These are phyloP conservation scores for Drosophila rufa DNA, from an alignment of 1,140 invertebrate genomes.

Conservation along the genomic window DNA sequence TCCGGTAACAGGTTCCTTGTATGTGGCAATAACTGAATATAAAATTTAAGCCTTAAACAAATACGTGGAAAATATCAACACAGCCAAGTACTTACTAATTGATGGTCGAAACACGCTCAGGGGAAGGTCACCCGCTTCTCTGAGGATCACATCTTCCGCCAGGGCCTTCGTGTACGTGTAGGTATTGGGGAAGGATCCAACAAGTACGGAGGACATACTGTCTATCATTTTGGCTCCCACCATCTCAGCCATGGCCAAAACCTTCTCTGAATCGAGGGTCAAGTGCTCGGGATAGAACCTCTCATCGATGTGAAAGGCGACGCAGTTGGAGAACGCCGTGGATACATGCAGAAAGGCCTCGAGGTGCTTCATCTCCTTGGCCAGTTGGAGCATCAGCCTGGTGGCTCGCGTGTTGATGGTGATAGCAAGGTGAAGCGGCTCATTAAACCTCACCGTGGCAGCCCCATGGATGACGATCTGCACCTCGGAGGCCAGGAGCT, in stretches of 20 bases:
- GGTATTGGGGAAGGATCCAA: conserved; percentile 92
- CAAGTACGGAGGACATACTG: conserved; percentile 88
- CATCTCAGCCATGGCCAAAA: conserved; percentile 86
- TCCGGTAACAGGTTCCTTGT: conserved; percentile 89
- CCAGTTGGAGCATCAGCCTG: conserved; percentile 86
- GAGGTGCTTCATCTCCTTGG: conserved; percentile 88
- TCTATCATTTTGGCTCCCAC: conserved; percentile 87
- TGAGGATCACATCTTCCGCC: conserved; percentile 90
- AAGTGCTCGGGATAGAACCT: conserved; percentile 89
- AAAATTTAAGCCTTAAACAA: conserved; percentile 76
- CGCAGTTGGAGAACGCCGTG: conserved; percentile 90
- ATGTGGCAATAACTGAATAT: conserved; percentile 90
- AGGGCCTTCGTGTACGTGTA: conserved; percentile 94
- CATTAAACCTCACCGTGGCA: conserved; percentile 93
- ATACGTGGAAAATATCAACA: too few species aligned
- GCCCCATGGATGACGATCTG: conserved; percentile 93
- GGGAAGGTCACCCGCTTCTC: conserved; percentile 89
- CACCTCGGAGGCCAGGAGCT: conserved; percentile 84
- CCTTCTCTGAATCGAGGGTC: conserved; percentile 88
- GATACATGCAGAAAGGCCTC: conserved; percentile 90
- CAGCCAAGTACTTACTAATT: conserved; percentile 86
- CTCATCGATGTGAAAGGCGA: conserved; percentile 87
- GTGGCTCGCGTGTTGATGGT: conserved; percentile 88
- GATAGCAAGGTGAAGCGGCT: conserved; percentile 89
- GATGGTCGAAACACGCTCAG: conserved; percentile 90